Evolutionary conservation across 2,113 vertebrate genomes (phyloP).

Genomic region (Caloenas nicobarica): DNA sequence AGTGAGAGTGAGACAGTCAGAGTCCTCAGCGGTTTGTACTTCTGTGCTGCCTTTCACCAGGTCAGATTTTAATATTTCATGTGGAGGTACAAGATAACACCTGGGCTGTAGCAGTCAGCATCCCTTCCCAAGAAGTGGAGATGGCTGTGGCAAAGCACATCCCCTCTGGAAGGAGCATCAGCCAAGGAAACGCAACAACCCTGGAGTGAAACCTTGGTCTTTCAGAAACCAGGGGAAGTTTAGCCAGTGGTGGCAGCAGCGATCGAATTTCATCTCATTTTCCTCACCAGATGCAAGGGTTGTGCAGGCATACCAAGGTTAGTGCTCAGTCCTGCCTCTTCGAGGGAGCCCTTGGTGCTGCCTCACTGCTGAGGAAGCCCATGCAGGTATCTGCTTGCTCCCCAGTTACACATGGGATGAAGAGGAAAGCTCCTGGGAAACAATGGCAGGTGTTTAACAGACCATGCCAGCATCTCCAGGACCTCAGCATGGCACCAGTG

Average conservation of each 20-base stretch:
- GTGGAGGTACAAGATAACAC: not conserved
- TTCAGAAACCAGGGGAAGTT: not conserved
- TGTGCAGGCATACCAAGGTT: not conserved
- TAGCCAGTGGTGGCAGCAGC: not conserved
- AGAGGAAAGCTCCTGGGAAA: not conserved
- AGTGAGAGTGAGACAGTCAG: not conserved
- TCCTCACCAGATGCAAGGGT: not conserved
- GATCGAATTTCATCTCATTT: not conserved
- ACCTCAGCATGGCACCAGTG: not conserved
- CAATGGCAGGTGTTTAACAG: not conserved
- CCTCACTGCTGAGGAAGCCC: not conserved
- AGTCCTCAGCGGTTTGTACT: not conserved
- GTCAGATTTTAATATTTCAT: not conserved
- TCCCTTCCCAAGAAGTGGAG: not conserved
- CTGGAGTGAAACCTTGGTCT: fast-evolving
- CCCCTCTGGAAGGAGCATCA: not conserved
- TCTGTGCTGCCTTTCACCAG: not conserved
- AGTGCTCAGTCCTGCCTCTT: not conserved
- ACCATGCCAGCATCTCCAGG: not conserved
- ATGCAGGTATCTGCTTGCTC: not conserved
- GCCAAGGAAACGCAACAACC: not conserved
- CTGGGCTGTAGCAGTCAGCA: not conserved
- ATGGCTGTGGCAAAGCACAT: not conserved
- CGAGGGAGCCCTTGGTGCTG: not conserved
- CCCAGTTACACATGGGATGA: not conserved